Conservation (phyloP, 2,888 invertebrate species). For the Cryptophagus acutangulus region DNA sequence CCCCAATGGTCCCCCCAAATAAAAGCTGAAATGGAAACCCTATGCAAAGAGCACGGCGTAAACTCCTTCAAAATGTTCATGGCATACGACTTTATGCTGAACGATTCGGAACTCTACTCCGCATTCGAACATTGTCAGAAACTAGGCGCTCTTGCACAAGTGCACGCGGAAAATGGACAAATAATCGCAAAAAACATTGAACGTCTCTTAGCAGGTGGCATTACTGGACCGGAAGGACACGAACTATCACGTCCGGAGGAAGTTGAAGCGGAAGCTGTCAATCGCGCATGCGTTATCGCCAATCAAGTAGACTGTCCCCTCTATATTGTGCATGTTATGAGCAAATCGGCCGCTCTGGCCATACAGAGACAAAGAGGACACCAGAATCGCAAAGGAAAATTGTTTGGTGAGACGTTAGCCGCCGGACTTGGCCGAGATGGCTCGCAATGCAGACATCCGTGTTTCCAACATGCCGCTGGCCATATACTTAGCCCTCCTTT, state of each 20-base stretch:
- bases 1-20: constrained; percentile 76
- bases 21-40: constrained; percentile 75
- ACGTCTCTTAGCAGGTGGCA: constrained; percentile 73
- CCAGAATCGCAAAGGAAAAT: constrained; percentile 54
- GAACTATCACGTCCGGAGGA: constrained; percentile 84
- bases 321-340: constrained; percentile 90
- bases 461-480: constrained; percentile 89
- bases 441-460: constrained; percentile 69
- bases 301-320: constrained; percentile 85
- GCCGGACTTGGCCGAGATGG: constrained; percentile 68
- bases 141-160: constrained; percentile 75
- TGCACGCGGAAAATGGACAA: constrained; percentile 93
- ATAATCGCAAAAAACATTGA: constrained; percentile 81
- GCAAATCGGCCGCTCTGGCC: constrained; percentile 74
- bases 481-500: constrained; percentile 89
- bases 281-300: constrained; percentile 82
- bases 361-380: constrained; percentile 61
- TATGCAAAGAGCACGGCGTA: constrained; percentile 72
- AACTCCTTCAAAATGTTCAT: constrained; percentile 96
- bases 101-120: constrained; percentile 76
- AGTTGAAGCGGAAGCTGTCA: constrained; percentile 90
- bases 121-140: constrained; percentile 73
- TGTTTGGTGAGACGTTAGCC: constrained; percentile 87
- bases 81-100: constrained; percentile 85
- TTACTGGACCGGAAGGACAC: constrained; percentile 88